A percentile compares a stretch with the other conserved stretches of the same genome.
phyloP scores from a whole-genome alignment of 2,113 vertebrate genomes.

The Pollachius pollachius region DNA sequence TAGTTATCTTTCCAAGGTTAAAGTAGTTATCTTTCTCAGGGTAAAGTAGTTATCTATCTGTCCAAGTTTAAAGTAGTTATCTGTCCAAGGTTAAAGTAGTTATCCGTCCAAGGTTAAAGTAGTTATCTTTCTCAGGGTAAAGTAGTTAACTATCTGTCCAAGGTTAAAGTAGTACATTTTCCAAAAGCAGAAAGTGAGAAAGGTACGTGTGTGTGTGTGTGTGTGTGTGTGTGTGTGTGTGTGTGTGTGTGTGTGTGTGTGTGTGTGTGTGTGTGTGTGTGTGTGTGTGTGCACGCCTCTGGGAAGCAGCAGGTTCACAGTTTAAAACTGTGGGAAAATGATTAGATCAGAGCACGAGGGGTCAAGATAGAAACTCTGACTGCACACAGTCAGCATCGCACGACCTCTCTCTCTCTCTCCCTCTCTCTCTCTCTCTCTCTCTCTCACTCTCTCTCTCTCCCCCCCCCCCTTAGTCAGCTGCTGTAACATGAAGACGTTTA shows the following conservation, averaged over 20 bases:
- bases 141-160: too few species aligned
- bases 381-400: constrained; percentile 10
- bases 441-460: background rate
- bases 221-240: constrained; percentile 3
- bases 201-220: background rate
- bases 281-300: background rate
- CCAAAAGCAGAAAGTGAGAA: too few species aligned
- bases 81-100: too few species aligned
- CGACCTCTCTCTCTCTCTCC: background rate
- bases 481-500: too few species aligned
- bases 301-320: constrained; percentile 3
- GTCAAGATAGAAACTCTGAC: constrained; percentile 44
- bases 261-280: background rate
- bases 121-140: too few species aligned
- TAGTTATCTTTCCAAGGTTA: too few species aligned
- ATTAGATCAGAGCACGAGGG: constrained; percentile 49
- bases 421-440: background rate
- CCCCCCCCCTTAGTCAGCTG: background rate
- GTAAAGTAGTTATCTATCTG: too few species aligned
- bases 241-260: constrained; percentile 8
- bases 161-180: too few species aligned
- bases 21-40: too few species aligned
- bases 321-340: constrained; percentile 48
- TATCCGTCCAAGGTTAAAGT: too few species aligned
- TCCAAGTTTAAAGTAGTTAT: too few species aligned